A percentile compares a stretch with the other conserved stretches of the same genome.
phyloP scores from a whole-genome alignment of 1,140 invertebrate genomes.

The Aphaenogaster floridana region DNA sequence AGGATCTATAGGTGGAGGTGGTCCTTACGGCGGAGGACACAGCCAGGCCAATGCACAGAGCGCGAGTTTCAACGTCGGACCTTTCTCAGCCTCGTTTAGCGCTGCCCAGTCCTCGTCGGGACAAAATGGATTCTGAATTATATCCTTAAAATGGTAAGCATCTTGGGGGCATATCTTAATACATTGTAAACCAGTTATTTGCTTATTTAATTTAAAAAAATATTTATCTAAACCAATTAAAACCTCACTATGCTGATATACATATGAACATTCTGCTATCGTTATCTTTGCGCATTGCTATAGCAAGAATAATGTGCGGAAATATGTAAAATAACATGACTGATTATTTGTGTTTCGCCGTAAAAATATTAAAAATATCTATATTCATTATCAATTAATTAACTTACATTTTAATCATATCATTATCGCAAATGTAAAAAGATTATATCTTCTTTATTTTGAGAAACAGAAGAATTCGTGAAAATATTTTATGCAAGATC shows the following conservation, averaged over 20 bases:
- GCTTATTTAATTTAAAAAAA: neutral
- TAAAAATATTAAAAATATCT: neutral
- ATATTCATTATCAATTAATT: neutral
- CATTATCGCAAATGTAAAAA: neutral
- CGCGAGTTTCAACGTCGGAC: conserved; percentile 78
- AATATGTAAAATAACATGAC: neutral
- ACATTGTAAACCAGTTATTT: neutral
- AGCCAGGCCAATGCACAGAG: conserved; percentile 77
- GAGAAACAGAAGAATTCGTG: neutral
- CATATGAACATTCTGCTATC: neutral
- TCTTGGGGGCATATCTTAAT: neutral
- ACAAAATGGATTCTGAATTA: conserved; percentile 16
- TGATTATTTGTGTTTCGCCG: neutral
- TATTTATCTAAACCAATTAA: conserved; percentile 6
- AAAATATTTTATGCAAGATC: neutral
- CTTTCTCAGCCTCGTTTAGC: conserved; percentile 78
- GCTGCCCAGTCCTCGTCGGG: conserved; percentile 65
- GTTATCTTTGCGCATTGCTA: neutral
- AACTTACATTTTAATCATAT: neutral
- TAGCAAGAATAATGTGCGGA: neutral
- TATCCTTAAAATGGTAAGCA: conserved; percentile 1
- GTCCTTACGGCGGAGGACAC: conserved; percentile 60
- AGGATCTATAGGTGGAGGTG: conserved; percentile 63
- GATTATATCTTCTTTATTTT: neutral
- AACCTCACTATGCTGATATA: neutral